Evolutionary conservation across 2,113 vertebrate species (phyloP).

Genomic region (Podarcis cretensis): DNA sequence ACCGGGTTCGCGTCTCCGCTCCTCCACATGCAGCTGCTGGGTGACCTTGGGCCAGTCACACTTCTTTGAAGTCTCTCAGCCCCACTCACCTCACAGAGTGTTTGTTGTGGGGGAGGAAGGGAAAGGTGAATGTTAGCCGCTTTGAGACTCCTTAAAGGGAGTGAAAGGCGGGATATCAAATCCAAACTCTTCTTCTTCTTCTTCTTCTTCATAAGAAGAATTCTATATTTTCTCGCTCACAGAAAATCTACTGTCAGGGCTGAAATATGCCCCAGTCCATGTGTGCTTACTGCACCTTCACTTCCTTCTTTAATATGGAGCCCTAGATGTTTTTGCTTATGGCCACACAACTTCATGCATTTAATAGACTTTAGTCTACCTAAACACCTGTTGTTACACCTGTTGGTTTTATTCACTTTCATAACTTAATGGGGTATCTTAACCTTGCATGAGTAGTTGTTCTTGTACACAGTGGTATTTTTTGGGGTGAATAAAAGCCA

Average conservation of each 20-base stretch:
- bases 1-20: too few species aligned
- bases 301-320: neutral
- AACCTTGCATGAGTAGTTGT: neutral
- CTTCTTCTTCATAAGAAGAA: neutral
- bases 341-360: neutral
- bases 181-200: too few species aligned
- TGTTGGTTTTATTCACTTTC: neutral
- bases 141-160: too few species aligned
- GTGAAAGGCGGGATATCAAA: too few species aligned
- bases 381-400: neutral
- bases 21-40: too few species aligned
- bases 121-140: too few species aligned
- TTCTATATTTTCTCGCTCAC: neutral
- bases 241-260: neutral
- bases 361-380: neutral
- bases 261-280: neutral
- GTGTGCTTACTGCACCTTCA: neutral
- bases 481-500: neutral
- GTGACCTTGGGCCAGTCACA: too few species aligned
- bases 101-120: too few species aligned
- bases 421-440: neutral
- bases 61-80: too few species aligned
- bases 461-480: neutral
- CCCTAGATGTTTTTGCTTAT: neutral
- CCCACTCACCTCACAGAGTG: too few species aligned